phyloP scores from a whole-genome alignment of 2,888 invertebrate species.

The Polydrusus tereticollis region DNA sequence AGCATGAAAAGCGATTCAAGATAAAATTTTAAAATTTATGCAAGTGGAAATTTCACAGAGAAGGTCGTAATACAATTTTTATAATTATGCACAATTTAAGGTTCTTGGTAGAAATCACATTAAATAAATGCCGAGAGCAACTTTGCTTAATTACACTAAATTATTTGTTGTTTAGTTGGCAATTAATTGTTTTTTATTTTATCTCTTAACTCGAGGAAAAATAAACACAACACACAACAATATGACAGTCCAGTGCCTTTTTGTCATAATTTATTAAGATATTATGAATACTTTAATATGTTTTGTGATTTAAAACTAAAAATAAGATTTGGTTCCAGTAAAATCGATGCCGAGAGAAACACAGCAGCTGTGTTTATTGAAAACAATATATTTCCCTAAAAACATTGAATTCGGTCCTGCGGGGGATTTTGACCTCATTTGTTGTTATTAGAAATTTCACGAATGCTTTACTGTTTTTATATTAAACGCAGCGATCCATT shows the following conservation, averaged over 20 bases:
- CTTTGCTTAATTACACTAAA: neutral
- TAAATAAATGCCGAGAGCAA: neutral
- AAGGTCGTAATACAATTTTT: neutral
- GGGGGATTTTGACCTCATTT: constrained; percentile 4
- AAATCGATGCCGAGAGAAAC: neutral
- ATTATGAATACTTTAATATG: no score
- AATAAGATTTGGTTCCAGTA: no score
- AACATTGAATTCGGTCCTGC: neutral
- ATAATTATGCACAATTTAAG: neutral
- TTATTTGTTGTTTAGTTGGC: neutral
- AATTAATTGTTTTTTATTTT: no score
- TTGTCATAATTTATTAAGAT: no score
- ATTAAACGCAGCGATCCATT: constrained; percentile 8
- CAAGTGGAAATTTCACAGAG: constrained; percentile 22
- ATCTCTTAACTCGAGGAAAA: no score
- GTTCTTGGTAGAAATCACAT: neutral
- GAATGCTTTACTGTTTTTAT: constrained; percentile 10
- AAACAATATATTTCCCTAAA: neutral
- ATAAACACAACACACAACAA: no score
- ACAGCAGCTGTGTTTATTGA: neutral
- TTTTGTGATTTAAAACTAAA: no score
- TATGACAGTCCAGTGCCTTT: no score
- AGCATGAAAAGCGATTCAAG: constrained; percentile 24
- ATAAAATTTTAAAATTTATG: constrained; percentile 12
- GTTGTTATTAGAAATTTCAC: constrained; percentile 20